phyloP scores from a whole-genome alignment of 2,113 vertebrate species.

The Epinephelus cyanopodus region DNA sequence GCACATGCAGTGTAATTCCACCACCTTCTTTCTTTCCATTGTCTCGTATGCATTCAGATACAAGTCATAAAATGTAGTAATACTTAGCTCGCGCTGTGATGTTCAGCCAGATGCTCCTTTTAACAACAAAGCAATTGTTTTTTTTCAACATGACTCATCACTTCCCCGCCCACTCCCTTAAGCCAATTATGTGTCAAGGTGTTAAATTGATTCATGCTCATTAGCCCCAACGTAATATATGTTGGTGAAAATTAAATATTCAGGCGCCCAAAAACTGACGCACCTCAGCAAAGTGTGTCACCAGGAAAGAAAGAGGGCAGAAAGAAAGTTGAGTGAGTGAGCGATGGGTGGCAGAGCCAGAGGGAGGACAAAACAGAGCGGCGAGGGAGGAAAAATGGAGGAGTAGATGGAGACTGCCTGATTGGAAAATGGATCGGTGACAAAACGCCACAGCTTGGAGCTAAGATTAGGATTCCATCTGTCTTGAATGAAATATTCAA shows the following conservation, averaged over 20 bases:
- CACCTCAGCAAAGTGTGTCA: constrained; percentile 63
- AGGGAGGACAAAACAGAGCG: constrained; percentile 68
- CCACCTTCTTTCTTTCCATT: constrained; percentile 11
- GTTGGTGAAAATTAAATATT: constrained; percentile 61
- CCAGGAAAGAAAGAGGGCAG: constrained; percentile 44
- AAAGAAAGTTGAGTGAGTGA: constrained; percentile 72
- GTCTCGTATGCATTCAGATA: constrained; percentile 20
- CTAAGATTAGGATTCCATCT: constrained; percentile 90
- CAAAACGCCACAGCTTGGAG: constrained; percentile 85
- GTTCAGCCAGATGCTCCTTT: constrained; percentile 6
- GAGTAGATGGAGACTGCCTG: constrained; percentile 76
- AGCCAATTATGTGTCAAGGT: constrained; percentile 47
- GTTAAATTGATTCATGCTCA: constrained; percentile 51
- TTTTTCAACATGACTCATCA: constrained; percentile 22
- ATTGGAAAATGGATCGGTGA: constrained; percentile 86
- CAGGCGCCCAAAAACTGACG: constrained; percentile 45
- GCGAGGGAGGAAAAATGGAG: constrained; percentile 70
- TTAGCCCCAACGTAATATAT: constrained; percentile 49
- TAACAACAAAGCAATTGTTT: constrained; percentile 33
- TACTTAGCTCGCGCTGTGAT: neutral
- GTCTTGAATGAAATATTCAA: constrained; percentile 89
- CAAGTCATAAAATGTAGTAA: neutral
- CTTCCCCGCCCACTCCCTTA: constrained; percentile 19
- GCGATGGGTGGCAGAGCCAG: constrained; percentile 71
- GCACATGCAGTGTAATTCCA: constrained; percentile 32